Evolutionary conservation across 2,888 invertebrate genomes (phyloP).

Genomic region (Panopea generosa): DNA sequence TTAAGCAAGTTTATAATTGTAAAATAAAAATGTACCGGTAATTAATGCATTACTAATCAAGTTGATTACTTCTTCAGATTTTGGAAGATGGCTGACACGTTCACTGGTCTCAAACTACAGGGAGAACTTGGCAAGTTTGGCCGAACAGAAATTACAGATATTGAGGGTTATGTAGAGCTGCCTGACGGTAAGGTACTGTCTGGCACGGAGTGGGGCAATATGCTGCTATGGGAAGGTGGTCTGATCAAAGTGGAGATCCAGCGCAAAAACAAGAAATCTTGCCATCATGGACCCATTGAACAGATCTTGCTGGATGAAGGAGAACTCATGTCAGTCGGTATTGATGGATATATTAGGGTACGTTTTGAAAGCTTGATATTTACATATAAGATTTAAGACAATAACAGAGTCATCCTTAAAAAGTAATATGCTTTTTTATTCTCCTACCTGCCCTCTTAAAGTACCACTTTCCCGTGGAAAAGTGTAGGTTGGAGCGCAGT

Average conservation of each 20-base stretch:
- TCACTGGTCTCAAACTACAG: slow-evolving; percentile 95
- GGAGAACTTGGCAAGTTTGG: slow-evolving; percentile 96
- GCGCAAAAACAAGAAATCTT: slow-evolving; percentile 87
- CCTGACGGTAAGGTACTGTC: slow-evolving; percentile 96
- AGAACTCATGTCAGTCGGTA: slow-evolving; percentile 87
- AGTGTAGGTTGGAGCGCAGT: no score
- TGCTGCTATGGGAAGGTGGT: slow-evolving; percentile 96
- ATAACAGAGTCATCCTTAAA: no score
- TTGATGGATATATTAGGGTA: slow-evolving; percentile 85
- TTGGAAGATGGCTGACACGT: slow-evolving; percentile 97
- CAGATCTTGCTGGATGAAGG: slow-evolving; percentile 88
- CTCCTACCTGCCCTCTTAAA: no score
- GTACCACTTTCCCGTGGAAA: no score
- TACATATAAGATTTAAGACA: no score
- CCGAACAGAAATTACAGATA: slow-evolving; percentile 96
- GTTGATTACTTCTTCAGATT: slow-evolving; percentile 92
- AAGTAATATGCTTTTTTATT: no score
- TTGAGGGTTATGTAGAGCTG: slow-evolving; percentile 93
- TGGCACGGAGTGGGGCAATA: slow-evolving; percentile 96
- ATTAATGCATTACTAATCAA: no score
- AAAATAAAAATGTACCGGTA: no score
- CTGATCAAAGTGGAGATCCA: slow-evolving; percentile 90
- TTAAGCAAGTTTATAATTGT: no score
- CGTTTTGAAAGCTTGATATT: slow-evolving; percentile 26
- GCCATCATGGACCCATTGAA: slow-evolving; percentile 92